Evolutionary conservation across 2,888 invertebrate genomes (phyloP).

Genomic region (Neoscelio sp.): DNA sequence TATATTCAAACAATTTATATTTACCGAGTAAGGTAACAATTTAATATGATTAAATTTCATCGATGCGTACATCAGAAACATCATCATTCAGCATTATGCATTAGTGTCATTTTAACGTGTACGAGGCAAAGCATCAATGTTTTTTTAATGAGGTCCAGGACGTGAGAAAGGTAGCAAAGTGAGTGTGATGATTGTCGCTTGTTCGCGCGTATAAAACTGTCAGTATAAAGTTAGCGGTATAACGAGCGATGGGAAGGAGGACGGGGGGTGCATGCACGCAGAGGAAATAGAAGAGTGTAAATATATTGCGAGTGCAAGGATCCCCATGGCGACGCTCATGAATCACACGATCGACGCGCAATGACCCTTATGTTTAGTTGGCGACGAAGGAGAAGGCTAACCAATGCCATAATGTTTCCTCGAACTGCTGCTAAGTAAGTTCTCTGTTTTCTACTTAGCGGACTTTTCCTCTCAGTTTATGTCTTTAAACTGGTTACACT

Average conservation of each 20-base stretch:
- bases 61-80: too few species aligned
- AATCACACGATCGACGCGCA: slow-evolving; percentile 78
- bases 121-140: neutral
- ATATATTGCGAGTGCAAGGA: slow-evolving; percentile 53
- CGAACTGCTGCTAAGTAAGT: slow-evolving; percentile 34
- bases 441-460: slow-evolving; percentile 69
- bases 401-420: slow-evolving; percentile 65
- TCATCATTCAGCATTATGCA: too few species aligned
- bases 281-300: slow-evolving; percentile 44
- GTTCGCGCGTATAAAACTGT: slow-evolving; percentile 56
- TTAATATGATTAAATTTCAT: neutral
- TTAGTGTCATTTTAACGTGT: too few species aligned
- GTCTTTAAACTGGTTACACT: slow-evolving; percentile 71
- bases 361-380: slow-evolving; percentile 70
- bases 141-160: slow-evolving; percentile 16
- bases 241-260: slow-evolving; percentile 20
- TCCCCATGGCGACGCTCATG: slow-evolving; percentile 72
- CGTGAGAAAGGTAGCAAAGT: slow-evolving; percentile 23
- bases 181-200: slow-evolving; percentile 60
- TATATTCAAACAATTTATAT: too few species aligned
- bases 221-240: slow-evolving; percentile 50
- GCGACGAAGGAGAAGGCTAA: slow-evolving; percentile 55
- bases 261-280: slow-evolving; percentile 35
- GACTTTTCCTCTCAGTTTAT: slow-evolving; percentile 75
- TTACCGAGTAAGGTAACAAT: too few species aligned